phyloP scores from a whole-genome alignment of 2,888 invertebrate species.

The Entomobrya multifasciata region DNA sequence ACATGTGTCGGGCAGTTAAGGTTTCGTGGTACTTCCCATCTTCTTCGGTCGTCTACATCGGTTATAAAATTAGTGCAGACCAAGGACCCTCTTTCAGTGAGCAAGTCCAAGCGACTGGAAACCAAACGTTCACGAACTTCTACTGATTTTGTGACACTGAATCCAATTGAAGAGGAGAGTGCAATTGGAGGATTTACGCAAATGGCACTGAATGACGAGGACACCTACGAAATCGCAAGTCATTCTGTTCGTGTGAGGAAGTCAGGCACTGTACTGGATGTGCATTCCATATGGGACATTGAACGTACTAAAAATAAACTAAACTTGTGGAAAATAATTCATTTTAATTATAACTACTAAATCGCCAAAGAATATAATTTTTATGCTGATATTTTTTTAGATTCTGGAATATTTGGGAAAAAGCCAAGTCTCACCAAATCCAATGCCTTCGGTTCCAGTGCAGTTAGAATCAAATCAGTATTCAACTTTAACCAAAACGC shows the following conservation, averaged over 20 bases:
- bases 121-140: slow-evolving; percentile 35
- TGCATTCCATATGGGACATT: slow-evolving; percentile 83
- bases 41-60: slow-evolving; percentile 85
- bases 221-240: slow-evolving; percentile 79
- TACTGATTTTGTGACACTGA: not conserved
- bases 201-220: slow-evolving; percentile 3
- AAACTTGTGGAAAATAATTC: not conserved
- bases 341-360: too few species aligned
- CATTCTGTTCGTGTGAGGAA: slow-evolving; percentile 84
- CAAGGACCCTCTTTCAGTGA: not conserved
- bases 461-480: slow-evolving; percentile 82
- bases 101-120: not conserved
- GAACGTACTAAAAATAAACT: slow-evolving; percentile 80
- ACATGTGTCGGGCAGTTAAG: slow-evolving; percentile 85
- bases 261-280: slow-evolving; percentile 84
- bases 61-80: slow-evolving; percentile 78
- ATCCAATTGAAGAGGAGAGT: slow-evolving; percentile 3
- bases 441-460: slow-evolving; percentile 77
- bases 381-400: slow-evolving; percentile 34
- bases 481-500: slow-evolving; percentile 84
- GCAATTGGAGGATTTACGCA: slow-evolving; percentile 40
- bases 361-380: too few species aligned
- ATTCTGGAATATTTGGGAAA: slow-evolving; percentile 77
- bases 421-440: slow-evolving; percentile 80
- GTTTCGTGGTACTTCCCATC: slow-evolving; percentile 86